phyloP scores from a whole-genome alignment of 1,140 invertebrate genomes.

The Delia radicum region DNA sequence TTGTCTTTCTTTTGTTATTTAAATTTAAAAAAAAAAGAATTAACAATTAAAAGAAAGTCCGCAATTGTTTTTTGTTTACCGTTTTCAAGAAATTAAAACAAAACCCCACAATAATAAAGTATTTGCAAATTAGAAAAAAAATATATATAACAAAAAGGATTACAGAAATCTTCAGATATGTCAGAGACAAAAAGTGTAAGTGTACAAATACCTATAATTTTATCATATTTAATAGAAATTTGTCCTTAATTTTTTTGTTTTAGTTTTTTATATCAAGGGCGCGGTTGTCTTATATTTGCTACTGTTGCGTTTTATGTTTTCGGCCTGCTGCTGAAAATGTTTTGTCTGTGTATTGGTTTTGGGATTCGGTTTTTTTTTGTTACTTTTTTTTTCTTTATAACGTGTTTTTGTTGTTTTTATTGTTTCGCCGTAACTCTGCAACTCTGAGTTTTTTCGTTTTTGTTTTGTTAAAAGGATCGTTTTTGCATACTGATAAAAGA shows the following conservation, averaged over 20 bases:
- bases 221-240: not conserved
- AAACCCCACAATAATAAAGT: not conserved
- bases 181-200: slow-evolving; percentile 54
- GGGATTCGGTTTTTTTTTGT: not conserved
- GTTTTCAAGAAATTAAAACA: no score
- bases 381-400: not conserved
- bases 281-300: slow-evolving; percentile 26
- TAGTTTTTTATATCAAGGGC: slow-evolving; percentile 25
- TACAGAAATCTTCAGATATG: no score
- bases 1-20: not conserved
- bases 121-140: not conserved
- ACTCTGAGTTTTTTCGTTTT: not conserved
- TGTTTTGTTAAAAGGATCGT: not conserved
- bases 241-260: not conserved
- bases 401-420: not conserved
- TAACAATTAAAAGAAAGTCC: not conserved
- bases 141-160: not conserved
- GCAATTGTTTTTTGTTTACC: not conserved
- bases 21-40: not conserved
- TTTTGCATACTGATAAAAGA: not conserved
- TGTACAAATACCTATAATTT: slow-evolving; percentile 5
- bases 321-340: not conserved
- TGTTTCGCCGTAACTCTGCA: not conserved
- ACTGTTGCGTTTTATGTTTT: not conserved
- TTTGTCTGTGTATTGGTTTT: not conserved